Base-by-base conservation (phyloP, 2,113 vertebrate species). In the Carassius auratus region DNA sequence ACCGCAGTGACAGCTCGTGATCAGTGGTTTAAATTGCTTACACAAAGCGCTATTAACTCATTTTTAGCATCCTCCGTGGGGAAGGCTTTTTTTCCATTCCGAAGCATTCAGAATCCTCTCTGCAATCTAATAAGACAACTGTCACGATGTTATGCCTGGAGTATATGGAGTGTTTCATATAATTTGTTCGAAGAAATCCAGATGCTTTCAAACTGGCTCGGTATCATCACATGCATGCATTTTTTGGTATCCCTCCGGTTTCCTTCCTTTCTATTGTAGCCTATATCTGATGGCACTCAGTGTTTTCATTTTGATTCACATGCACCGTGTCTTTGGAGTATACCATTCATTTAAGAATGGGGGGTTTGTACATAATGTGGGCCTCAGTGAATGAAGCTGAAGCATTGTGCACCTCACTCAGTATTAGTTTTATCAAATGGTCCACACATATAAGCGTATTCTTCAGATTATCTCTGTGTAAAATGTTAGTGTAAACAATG, bases 281-380 rank as follows among this genome's bases (percentile, higher is more conserved):
- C 26, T 26, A 64, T 69, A 55, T 82, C 61, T 82, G 80, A 69
- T 82, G 64, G 80, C 38, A 82, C 80, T 69, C 85, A 38, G 64
- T 23, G 83, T 75, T 52, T 82, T 86, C 76, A 84, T 78, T 61
- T 84, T 23, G 73, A 38, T 77, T 82, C 82, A 64, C 85, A 71
- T 81, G 84, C 80, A 71, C 23, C 2, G 19, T 38, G 81, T 85
- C 85, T 88, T 88, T 85, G 87, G 87, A 85, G 52, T 78, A 85
- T 64, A 88, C 87, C 87, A 86, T 89, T 86, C 21, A 33, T 45
- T 14, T 62, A 8, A 15, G 30, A 80, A 12, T 8, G 26, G 78
- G 69, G 50, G 59, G 50, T 19, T 3, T 9, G 23, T 4, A 77
- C 2, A 57, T 69, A 38, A 61, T 62, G 57, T n/a, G 55, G 52